Percentiles rank a stretch among this genome's conserved stretches.
Conservation (phyloP, 2,797 vertebrate species). For the Geotrypetes seraphini region DNA sequence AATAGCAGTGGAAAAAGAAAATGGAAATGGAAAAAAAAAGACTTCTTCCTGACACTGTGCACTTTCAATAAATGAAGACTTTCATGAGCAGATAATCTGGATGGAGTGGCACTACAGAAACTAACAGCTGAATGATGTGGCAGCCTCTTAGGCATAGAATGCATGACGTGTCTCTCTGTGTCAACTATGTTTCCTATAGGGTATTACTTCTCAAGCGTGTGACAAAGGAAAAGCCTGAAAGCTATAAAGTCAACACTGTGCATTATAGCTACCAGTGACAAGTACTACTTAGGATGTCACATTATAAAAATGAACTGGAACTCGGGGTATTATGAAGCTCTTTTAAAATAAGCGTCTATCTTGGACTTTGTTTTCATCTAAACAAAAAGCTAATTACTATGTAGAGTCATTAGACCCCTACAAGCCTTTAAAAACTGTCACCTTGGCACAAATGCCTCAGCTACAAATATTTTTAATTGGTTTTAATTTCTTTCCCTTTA, state of each 20-base stretch:
- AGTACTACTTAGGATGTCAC: constrained; percentile 8
- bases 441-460: constrained; percentile 12
- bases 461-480: constrained; percentile 16
- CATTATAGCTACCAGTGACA: neutral
- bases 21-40: too few species aligned
- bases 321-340: neutral
- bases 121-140: too few species aligned
- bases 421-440: constrained; percentile 7
- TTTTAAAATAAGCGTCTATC: constrained; percentile 2
- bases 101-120: too few species aligned
- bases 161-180: too few species aligned
- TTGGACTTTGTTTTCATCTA: constrained; percentile 9
- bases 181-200: too few species aligned
- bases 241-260: neutral
- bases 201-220: neutral
- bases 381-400: constrained; percentile 19
- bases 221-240: neutral
- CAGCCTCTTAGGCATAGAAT: too few species aligned
- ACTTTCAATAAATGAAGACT: too few species aligned
- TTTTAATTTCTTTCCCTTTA: constrained; percentile 8
- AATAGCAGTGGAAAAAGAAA: too few species aligned
- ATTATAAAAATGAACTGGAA: constrained; percentile 7
- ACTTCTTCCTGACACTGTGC: too few species aligned
- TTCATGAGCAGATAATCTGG: too few species aligned
- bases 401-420: constrained; percentile 9